Base-by-base conservation (phyloP, 2,113 vertebrate genomes). In the Peromyscus leucopus region DNA sequence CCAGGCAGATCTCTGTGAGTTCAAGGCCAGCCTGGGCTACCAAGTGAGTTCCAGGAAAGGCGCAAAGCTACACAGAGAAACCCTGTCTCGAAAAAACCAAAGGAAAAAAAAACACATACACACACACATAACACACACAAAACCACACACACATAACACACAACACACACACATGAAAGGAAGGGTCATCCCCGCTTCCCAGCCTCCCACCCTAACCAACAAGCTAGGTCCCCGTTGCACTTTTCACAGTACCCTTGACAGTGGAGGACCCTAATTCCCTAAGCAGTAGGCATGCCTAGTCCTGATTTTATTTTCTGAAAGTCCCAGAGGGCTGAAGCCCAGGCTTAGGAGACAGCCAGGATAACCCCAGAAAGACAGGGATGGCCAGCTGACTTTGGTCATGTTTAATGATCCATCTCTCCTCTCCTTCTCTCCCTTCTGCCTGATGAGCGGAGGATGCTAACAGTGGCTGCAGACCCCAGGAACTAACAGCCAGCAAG, bases 401-500 rank as follows among this genome's bases (percentile, higher is more conserved):
- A 72, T 42, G 59, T 36, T 16, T 65, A 57, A 46, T 42, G 48
- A 76, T 84, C 46, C 42, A 9, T 51, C n/a, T 2, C 22, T 36
- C 16, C 33, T 19, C 2, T 11, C 65, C 22, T 31, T 15, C 26
- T 48, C 55, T 76, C 16, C n/a, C 82, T 55, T 80, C 83, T 48
- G 42, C 86, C n/a, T 2, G 0, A n/a, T 11, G 42, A 95, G 85
- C 3, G 24, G 33, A 55, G 79, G 79, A 71, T 71, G 42, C 84
- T 89, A 87, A 79, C 39, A 91, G 87, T 1, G 8, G 82, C 51
- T 24, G 13, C 51, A 93, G 79, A 57, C 36, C 55, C 57, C 88
- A 63, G 97, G 69, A 91, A 93, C 78, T 89, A 97, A 82, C 31
- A 92, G 69, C 88, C 92, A 74, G n/a, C 65, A 36, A 71, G 26